Evolutionary conservation across 2,797 vertebrate genomes (phyloP), one percentile per base, ranked within the genome.

Genomic region (Iguana delicatissima): DNA sequence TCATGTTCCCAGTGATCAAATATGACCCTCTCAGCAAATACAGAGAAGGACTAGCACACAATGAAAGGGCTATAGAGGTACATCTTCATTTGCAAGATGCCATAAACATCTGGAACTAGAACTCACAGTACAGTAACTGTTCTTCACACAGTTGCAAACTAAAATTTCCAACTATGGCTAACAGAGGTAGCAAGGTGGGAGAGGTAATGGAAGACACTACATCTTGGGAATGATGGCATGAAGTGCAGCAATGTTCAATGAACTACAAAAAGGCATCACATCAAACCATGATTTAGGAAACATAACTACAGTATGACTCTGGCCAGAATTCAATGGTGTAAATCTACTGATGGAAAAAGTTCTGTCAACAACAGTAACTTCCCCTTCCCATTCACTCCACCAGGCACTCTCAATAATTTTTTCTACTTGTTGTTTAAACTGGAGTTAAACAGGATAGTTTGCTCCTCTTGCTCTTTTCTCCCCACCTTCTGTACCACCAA

Each of bases 21-120:
- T 2, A 0, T 84, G n/a, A 92, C 13, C 16, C 86, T 88, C 91
- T 73, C 46, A 89, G 80, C 20, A 84, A 64, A 50, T 69, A 72
- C 26, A 20, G 42, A 16, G 1, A 72, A 88, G 3, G 55, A 84
- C 59, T 59, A 92, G 82, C 86, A 93, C 92, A 83, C 84, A 92
- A 3, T 0, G 72, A 82, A 93, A 89, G 32, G 24, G 89, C 82
- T 84, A 85, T 6, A 74, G 13, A 76, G 32, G 42, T 55, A 80
- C 8, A 18, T 84, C 82, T 87, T 57, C 26, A 35, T 86, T 83
- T 83, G 72, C 29, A 74, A 46, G 46, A 24, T 74, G 8, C 20
- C 55, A 86, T 26, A 57, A 86, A 81, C 55, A 74, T 29, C 26
- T 83, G 69, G 67, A 82, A 82, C n/a, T 42, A 32, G 4, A 55